Evolutionary conservation across 2,113 vertebrate species (phyloP), one percentile per base, ranked within the genome.

Genomic region (Spermophilus dauricus): DNA sequence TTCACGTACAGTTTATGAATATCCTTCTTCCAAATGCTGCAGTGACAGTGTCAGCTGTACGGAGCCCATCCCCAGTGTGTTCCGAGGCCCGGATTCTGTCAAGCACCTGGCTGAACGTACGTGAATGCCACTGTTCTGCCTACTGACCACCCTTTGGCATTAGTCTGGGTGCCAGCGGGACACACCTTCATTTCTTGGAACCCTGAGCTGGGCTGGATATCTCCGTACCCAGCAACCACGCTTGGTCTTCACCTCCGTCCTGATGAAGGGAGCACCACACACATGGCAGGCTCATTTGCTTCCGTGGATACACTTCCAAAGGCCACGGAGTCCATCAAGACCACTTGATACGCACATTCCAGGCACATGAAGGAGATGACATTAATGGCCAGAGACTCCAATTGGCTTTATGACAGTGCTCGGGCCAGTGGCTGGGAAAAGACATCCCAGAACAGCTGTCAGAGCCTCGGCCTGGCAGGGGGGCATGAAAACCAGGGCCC

Each of bases 331-430:
- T 98, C 98, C 98, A 97, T 0, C 96, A 98, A 98, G 91, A 95
- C 98, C 82, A 87, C 95, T 96, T 94, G 97, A 82, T 96, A 96
- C 88, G 96, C 97, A 89, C 86, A 97, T 96, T 98, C 96, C 96
- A 97, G 61, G 58, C 98, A 96, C 98, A 97, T 93, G 98, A 95
- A 98, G 98, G 98, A 89, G 98, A 98, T 97, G 98, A 96, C 98
- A 97, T 98, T 99, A 99, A 99, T 99, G 99, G 98, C 95, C 97
- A 97, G 91, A 93, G 96, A 98, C 97, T 99, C 96, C 98, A 98
- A 99, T 98, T 99, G 98, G 98, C 97, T 98, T 98, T 97, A 95
- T 97, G 98, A 97, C 94, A 96, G 95, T 96, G 97, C 97, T 97
- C 97, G 97, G 98, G 95, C 97, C 81, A 86, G 95, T 82, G 97